Conservation (phyloP, 2,888 invertebrate genomes). For the Lepidochrysops patricia region DNA sequence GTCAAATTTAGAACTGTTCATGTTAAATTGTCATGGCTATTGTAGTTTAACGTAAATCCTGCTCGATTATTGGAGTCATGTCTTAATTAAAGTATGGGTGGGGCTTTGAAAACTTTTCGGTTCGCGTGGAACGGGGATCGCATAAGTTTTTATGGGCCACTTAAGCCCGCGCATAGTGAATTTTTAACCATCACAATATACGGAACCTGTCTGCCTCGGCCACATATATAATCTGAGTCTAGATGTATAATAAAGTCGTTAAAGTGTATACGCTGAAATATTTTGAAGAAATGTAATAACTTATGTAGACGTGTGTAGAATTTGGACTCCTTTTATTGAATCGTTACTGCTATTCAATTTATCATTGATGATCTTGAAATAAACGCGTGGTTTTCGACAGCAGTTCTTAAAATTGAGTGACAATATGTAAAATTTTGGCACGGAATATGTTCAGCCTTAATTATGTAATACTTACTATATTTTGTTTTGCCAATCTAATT, state of each 20-base stretch:
- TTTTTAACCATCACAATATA: slow-evolving; percentile 6
- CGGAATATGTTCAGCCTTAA: too few relatives aligned
- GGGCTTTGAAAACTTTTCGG: slow-evolving; percentile 7
- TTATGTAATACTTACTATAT: too few relatives aligned
- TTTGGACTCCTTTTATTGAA: slow-evolving; percentile 10
- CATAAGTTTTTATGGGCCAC: slow-evolving; percentile 9
- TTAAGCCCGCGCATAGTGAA: slow-evolving; percentile 11
- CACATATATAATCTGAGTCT: slow-evolving; percentile 21
- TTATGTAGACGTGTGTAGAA: slow-evolving; percentile 23
- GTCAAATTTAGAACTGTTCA: too few relatives aligned
- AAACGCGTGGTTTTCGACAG: too few relatives aligned
- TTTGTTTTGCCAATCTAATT: too few relatives aligned
- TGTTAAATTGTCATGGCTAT: background rate
- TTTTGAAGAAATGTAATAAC: slow-evolving; percentile 22
- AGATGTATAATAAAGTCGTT: slow-evolving; percentile 25
- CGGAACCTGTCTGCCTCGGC: slow-evolving; percentile 17
- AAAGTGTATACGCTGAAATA: slow-evolving; percentile 20
- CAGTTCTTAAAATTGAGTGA: too few relatives aligned
- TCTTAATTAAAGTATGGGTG: background rate
- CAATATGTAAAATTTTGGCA: too few relatives aligned
- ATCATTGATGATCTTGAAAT: too few relatives aligned
- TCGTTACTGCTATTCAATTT: background rate
- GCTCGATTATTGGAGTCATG: background rate
- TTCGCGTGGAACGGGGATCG: background rate
- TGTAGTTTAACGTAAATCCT: background rate